Evolutionary conservation across 1,140 invertebrate genomes (phyloP).

Genomic region (Scaptomyza pallida): DNA sequence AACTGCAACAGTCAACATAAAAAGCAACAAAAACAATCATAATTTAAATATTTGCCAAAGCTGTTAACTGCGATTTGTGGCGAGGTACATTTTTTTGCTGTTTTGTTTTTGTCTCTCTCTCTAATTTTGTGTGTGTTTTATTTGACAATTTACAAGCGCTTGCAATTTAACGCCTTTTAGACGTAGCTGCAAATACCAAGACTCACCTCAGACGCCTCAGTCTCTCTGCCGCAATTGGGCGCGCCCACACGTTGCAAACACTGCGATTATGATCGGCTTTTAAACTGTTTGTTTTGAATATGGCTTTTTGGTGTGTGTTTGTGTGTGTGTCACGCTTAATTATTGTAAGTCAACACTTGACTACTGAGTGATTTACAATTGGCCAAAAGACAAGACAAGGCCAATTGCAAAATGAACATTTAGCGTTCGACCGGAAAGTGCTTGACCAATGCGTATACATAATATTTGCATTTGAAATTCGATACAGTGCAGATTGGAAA

Average conservation of each 20-base stretch:
- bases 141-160: slow-evolving; percentile 45
- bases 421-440: neutral
- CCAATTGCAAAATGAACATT: slow-evolving; percentile 15
- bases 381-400: slow-evolving; percentile 52
- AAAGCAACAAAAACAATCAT: slow-evolving; percentile 5
- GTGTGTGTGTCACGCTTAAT: slow-evolving; percentile 56
- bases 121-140: slow-evolving; percentile 21
- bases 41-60: slow-evolving; percentile 40
- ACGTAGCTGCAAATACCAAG: slow-evolving; percentile 16
- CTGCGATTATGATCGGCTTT: slow-evolving; percentile 30
- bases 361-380: slow-evolving; percentile 60
- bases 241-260: slow-evolving; percentile 46
- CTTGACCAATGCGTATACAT: slow-evolving; percentile 39
- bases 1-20: slow-evolving; percentile 5
- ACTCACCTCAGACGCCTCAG: slow-evolving; percentile 19
- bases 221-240: slow-evolving; percentile 3
- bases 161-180: slow-evolving; percentile 47
- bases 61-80: slow-evolving; percentile 13
- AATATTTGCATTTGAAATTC: slow-evolving; percentile 23
- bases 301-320: neutral
- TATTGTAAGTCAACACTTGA: slow-evolving; percentile 70
- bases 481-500: neutral
- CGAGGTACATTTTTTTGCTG: neutral
- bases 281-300: slow-evolving; percentile 5
- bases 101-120: slow-evolving; percentile 23